Evolutionary conservation across 2,888 invertebrate genomes (phyloP), one percentile per base, ranked within the genome.

Genomic region (Zootermopsis nevadensis): DNA sequence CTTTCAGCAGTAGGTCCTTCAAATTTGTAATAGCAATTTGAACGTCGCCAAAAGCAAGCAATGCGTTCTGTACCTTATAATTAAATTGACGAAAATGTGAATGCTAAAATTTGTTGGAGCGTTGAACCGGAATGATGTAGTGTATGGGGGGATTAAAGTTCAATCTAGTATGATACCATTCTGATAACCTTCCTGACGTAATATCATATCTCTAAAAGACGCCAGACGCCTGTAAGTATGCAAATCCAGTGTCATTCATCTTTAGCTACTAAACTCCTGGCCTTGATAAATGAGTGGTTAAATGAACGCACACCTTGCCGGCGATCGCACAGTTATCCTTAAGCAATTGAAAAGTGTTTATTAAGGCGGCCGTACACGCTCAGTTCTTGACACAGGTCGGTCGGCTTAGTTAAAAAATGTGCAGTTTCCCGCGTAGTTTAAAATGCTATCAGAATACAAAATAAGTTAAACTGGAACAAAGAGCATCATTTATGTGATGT

Each of bases 101-200:
- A 48, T 48, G 19, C 48, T 27, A 60, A 60, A 27, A 60, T 60
- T n/a, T 60, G 60, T 60, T 60, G 60, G 60, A 60, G 60, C n/a
- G 27, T 60, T 60, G 60, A 33, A 69, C 30, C 69, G 33, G 19
- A 33, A 69, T 69, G 69, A 69, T 33, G 15, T 31, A 69, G 3
- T 33, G 15, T 31, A 69, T 0, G 31, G 6, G 22, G 12, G 69
- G 69, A 69, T 69, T 33, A 69, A 69, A 69, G 69, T 19, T 22
- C 31, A 69, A 19, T 69, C 31, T 69, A 15, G 24, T 33, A 69
- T 15, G 69, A 69, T 33, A 69, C 33, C 31, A 69, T 12, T 15
- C 19, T 69, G 69, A 69, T 69, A 69, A 69, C 69, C 69, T 69
- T 69, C 33, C 19, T 31, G 69, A 69, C 27, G 60, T 60, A 19